Percentiles rank a stretch among this genome's conserved stretches.
Conservation (phyloP, 2,113 vertebrate genomes). For the Cyanocitta stelleri region DNA sequence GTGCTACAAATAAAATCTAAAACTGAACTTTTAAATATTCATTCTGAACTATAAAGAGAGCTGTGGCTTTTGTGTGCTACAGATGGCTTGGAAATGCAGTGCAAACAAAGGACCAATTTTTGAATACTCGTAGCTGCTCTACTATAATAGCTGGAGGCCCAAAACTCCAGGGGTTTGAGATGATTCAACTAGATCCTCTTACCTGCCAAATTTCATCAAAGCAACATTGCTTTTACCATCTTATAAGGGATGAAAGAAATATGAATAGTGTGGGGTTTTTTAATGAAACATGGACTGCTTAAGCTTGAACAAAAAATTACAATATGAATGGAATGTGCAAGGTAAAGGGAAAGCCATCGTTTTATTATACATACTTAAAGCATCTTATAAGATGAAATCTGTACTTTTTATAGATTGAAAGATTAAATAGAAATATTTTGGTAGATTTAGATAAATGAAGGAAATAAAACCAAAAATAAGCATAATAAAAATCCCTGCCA, state of each 20-base stretch:
- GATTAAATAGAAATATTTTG: slow-evolving; percentile 10
- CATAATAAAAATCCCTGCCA: slow-evolving; percentile 33
- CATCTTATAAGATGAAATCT: neutral
- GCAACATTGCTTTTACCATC: slow-evolving; percentile 48
- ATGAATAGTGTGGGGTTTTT: slow-evolving; percentile 11
- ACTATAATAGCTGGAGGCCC: slow-evolving; percentile 49
- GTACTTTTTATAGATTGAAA: slow-evolving; percentile 23
- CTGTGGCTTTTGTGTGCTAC: slow-evolving; percentile 51
- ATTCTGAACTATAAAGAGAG: slow-evolving; percentile 59
- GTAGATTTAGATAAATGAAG: slow-evolving; percentile 7
- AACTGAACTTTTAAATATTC: slow-evolving; percentile 70
- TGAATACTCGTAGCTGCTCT: slow-evolving; percentile 52
- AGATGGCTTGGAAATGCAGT: slow-evolving; percentile 61
- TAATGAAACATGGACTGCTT: slow-evolving; percentile 26
- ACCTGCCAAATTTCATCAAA: slow-evolving; percentile 60
- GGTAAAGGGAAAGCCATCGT: slow-evolving; percentile 22
- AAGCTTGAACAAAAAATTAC: slow-evolving; percentile 42
- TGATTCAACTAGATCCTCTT: slow-evolving; percentile 56
- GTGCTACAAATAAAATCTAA: slow-evolving; percentile 56
- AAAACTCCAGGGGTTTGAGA: slow-evolving; percentile 57
- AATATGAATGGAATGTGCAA: slow-evolving; percentile 54
- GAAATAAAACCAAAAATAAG: slow-evolving; percentile 45
- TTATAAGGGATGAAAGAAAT: slow-evolving; percentile 46
- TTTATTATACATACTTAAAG: slow-evolving; percentile 11
- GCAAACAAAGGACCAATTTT: slow-evolving; percentile 64